phyloP scores from a whole-genome alignment of 2,888 invertebrate genomes.

The Alsophila aescularia region DNA sequence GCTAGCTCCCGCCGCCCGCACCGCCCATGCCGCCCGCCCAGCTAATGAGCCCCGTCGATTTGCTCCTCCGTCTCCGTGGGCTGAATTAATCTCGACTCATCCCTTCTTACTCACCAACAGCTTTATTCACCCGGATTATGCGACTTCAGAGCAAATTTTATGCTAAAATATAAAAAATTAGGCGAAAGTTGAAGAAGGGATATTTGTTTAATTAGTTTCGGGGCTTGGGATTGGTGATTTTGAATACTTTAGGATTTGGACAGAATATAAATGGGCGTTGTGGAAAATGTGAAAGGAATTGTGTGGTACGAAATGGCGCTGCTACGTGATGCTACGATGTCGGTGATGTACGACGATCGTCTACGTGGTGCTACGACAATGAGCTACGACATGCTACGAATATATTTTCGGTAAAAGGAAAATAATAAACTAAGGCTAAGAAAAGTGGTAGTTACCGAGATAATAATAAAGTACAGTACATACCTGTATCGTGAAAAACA shows the following conservation, averaged over 20 bases:
- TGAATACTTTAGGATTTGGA: conserved; percentile 18
- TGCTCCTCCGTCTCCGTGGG: conserved; percentile 33
- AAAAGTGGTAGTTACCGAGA: too few relatives aligned
- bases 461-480: too few relatives aligned
- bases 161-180: conserved; percentile 26
- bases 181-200: conserved; percentile 16
- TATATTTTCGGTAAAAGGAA: background rate
- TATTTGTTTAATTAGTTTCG: conserved; percentile 32
- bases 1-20: too few relatives aligned
- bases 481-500: too few relatives aligned
- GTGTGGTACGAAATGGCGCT: conserved; percentile 8
- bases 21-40: conserved; percentile 22
- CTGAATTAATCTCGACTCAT: conserved; percentile 48
- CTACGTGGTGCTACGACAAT: conserved; percentile 9
- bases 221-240: conserved; percentile 16
- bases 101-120: conserved; percentile 16
- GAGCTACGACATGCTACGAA: background rate
- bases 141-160: conserved; percentile 21
- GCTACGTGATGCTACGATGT: conserved; percentile 14
- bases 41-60: conserved; percentile 55
- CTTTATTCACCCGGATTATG: conserved; percentile 25
- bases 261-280: conserved; percentile 13
- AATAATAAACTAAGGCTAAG: too few relatives aligned
- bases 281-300: background rate
- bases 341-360: background rate